Base-by-base conservation (phyloP, 2,888 invertebrate species). In the Pristionchus entomophagus region DNA sequence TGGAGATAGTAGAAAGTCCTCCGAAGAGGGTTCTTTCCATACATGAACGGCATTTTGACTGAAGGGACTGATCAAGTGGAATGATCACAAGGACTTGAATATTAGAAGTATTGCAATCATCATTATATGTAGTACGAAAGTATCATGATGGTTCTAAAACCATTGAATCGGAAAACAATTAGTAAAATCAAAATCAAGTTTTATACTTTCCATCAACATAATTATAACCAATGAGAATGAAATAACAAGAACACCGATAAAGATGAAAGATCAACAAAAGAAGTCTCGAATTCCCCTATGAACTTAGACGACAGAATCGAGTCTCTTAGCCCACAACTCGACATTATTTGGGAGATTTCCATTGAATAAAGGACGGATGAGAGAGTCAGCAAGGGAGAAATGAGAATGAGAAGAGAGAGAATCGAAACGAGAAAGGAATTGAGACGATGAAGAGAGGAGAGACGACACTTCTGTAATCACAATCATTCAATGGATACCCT, bases 11-110 rank as follows among this genome's bases (percentile, higher is more conserved):
- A 93, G 86, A 91, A 91, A n/a, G 93, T 93, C 88, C 93, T 92
- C 92, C 93, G 87, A 83, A 93, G 91, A 90, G 93, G 93, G 91
- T 92, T 91, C 19, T 89, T 86, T n/a, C 93, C 93, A 85, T 91
- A 89, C 92, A 92, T 92, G 87, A 93, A 93, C 88, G 93, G 93
- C 91, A 92, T 92, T 35, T 56, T 89, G 10, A 53, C 45, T 49
- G 65, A 29, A 56, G 65, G 62, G 22, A 51, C 17, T 49, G 45
- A 49, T 38, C 51, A 41, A 51, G 84, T 5, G 10, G 26, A 41
- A 41, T 32, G 45, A 78, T 22, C n/a, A 32, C 35, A 49, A 49
- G 26, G 10, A 41, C 26, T 49, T 26, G 19, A 78, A 78, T 29
- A n/a, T 12, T 14, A 45, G 45, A 45, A 45, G 41, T 14, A n/a